phyloP scores from a whole-genome alignment of 2,113 vertebrate genomes.

The Mirounga angustirostris region DNA sequence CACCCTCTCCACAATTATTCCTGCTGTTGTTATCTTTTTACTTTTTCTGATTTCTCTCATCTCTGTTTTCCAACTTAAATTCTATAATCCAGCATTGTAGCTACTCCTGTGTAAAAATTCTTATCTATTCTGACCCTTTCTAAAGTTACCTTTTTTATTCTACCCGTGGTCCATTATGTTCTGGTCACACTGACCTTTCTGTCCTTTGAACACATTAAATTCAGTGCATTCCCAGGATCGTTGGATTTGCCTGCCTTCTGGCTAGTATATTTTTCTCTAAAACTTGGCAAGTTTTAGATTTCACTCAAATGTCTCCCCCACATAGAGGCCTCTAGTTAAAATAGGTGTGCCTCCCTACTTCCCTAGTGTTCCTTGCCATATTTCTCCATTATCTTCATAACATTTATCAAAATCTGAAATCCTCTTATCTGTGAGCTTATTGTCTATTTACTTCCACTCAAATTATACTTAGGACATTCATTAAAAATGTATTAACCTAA shows the following conservation, averaged over 20 bases:
- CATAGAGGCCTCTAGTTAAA: background rate
- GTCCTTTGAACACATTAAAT: background rate
- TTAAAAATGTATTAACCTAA: background rate
- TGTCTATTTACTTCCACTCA: background rate
- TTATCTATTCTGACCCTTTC: background rate
- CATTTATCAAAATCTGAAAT: constrained; percentile 27
- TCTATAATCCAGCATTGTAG: background rate
- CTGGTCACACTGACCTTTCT: background rate
- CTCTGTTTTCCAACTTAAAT: background rate
- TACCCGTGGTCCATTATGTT: background rate
- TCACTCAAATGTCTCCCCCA: background rate
- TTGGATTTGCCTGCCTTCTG: background rate
- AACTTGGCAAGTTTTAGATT: background rate
- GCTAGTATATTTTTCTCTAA: background rate
- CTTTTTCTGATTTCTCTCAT: background rate
- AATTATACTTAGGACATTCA: background rate
- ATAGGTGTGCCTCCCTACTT: background rate
- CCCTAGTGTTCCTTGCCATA: background rate
- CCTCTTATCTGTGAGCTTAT: background rate
- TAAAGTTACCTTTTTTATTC: background rate
- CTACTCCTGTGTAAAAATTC: background rate
- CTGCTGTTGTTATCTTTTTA: background rate
- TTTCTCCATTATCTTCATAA: background rate
- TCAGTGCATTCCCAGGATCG: background rate
- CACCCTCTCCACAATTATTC: background rate